Evolutionary conservation across 1,140 invertebrate species (phyloP), one percentile per base, ranked within the genome.

Genomic region (Chlorops oryzae): DNA sequence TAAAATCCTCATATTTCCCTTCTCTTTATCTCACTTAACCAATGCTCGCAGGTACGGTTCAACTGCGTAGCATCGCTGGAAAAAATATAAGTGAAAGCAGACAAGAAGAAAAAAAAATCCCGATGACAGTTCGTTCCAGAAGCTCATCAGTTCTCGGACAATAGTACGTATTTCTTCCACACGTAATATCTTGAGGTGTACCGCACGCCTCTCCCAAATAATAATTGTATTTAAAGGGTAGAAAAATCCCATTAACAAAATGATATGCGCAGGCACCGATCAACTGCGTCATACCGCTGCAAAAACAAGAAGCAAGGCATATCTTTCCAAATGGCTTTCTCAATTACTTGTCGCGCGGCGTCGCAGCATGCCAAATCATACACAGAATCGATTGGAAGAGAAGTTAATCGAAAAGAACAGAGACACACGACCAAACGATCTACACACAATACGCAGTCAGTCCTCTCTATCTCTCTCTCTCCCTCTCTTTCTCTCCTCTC

Each of bases 261-360:
- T 51, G 58, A 56, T 59, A 63, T 55, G 61, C 53, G 50, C 62
- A 65, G 65, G 65, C 52, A 68, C 65, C 56, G 65, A 23, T 67
- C 65, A 65, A 68, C 65, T 67, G 62, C 54, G 53, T 47, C 50
- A 56, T 55, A 62, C 57, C 59, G 59, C 65, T 68, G 65, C 49
- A 65, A 68, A 47, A 59, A 67, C 55, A 64, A 27, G 52, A 56
- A 57, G 61, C 41, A 62, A 57, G n/a, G n/a, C n/a, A n/a, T n/a
- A n/a, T n/a, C n/a, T n/a, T n/a, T n/a, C n/a, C n/a, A n/a, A n/a
- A n/a, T n/a, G n/a, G n/a, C n/a, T n/a, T n/a, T n/a, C n/a, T n/a
- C n/a, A n/a, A n/a, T n/a, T n/a, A n/a, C n/a, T n/a, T n/a, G n/a
- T n/a, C n/a, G n/a, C n/a, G n/a, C n/a, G n/a, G n/a, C n/a, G n/a